Base-by-base conservation (phyloP, 1,140 invertebrate species). In the Leptestheria dahalacensis region DNA sequence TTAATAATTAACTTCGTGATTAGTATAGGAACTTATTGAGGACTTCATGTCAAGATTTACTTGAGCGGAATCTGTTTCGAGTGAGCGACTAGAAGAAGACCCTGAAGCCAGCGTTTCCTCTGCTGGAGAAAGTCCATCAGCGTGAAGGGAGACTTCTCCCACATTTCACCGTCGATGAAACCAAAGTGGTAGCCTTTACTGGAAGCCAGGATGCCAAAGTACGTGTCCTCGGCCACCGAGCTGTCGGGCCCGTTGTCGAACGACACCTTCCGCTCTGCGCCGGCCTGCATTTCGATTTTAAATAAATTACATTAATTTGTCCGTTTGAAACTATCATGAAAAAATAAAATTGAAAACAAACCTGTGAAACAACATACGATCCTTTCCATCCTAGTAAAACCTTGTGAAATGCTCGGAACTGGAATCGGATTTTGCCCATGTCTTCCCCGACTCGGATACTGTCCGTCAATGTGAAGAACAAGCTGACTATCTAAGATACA, bases 371-470 rank as follows among this genome's bases (percentile, higher is more conserved):
- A 63, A 95, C 91, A 73, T 88, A 95, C 48, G 90, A 93, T 56
- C 91, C 92, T 77, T 98, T 98, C 91, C 93, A 97, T 69, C 92
- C 93, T 70, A 97, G 95, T 3, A 96, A 74, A 9, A 94, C 94
- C 68, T 91, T 91, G 69, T 97, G 91, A 68, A 97, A 93, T 68
- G 88, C 78, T 59, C 84, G 85, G 66, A 98, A 92, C 70, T 95
- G 91, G 63, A 94, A 81, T 66, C 93, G 78, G n/a, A 97, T 72
- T 72, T 96, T 96, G 63, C 94, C 94, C 89, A 97, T 94, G 68
- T 96, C 92, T 72, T 96, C 92, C 24, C 91, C 89, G 1, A 98
- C 94, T 65, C 95, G 78, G 71, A 97, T 97, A 67, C 88, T 91
- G 71, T 98, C 95, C 3, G 91, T 92, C 50, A 98, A 73, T 0